A percentile compares a stretch with the other conserved stretches of the same genome.
These are phyloP conservation scores for Bungarus multicinctus DNA, from an alignment of 2,113 vertebrate genomes.

Conservation along the genomic window DNA sequence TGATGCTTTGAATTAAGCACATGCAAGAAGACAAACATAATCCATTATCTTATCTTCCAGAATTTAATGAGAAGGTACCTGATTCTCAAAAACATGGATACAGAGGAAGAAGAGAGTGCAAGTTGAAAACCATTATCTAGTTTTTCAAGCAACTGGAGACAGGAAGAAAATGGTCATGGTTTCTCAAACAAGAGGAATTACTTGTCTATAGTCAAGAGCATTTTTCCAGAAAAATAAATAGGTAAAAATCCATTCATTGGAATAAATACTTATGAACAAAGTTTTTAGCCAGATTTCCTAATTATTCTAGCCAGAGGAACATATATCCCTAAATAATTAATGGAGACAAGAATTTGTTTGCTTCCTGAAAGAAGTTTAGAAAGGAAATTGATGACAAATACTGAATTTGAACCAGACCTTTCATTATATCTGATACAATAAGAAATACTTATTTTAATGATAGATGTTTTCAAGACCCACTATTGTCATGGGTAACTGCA, in stretches of 20 bases:
- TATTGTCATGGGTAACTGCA: not conserved
- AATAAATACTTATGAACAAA: not conserved
- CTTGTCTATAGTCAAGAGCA: constrained; percentile 1
- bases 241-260: constrained; percentile 4
- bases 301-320: not conserved
- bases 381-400: not conserved
- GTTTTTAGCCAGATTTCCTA: not conserved
- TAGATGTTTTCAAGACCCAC: not conserved
- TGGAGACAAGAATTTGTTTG: not conserved
- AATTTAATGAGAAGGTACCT: not conserved
- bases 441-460: not conserved
- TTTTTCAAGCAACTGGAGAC: constrained; percentile 1
- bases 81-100: not conserved
- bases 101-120: not conserved
- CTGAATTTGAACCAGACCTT: not conserved
- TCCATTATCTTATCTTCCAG: not conserved
- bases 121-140: not conserved
- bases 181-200: constrained; percentile 5
- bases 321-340: not conserved
- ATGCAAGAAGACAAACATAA: constrained; percentile 15
- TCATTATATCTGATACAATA: not conserved
- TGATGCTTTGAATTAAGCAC: not conserved
- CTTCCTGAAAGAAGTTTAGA: not conserved
- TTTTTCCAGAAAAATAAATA: not conserved
- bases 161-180: not conserved